Percentiles rank a stretch among this genome's conserved stretches.
Evolutionary conservation across 2,888 invertebrate genomes (phyloP).

Genomic region (Synergus umbraculus): DNA sequence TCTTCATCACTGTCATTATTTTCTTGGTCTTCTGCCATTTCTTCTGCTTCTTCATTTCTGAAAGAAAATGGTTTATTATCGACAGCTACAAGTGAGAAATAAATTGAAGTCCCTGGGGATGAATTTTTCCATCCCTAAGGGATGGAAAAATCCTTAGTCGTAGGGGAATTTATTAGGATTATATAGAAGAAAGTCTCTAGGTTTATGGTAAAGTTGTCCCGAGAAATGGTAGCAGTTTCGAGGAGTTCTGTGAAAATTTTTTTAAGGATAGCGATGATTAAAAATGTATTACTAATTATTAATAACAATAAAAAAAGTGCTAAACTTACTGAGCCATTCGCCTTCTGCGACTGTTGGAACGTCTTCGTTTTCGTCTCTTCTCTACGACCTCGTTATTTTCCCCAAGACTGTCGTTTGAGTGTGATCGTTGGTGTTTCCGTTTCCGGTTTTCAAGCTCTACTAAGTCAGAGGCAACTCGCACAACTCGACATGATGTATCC

Average conservation of each 20-base stretch:
- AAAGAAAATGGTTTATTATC: neutral
- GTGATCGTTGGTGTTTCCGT: constrained; percentile 16
- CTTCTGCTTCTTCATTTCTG: neutral
- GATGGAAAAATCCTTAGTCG: too few species aligned
- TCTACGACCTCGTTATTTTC: constrained; percentile 52
- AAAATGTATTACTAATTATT: neutral
- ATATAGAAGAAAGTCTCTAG: too few species aligned
- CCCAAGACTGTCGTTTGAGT: neutral
- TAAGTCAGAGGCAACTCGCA: constrained; percentile 64
- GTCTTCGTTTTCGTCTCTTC: constrained; percentile 30
- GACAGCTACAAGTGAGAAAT: neutral
- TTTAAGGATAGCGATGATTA: too few species aligned
- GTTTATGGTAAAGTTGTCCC: too few species aligned
- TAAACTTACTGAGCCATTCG: constrained; percentile 2
- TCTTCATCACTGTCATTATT: constrained; percentile 41
- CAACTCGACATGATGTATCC: constrained; percentile 56
- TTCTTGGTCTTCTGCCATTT: constrained; percentile 16
- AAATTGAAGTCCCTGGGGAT: too few species aligned
- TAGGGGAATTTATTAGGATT: too few species aligned
- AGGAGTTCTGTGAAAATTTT: too few species aligned
- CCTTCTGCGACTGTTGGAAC: constrained; percentile 40
- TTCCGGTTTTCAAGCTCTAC: constrained; percentile 32
- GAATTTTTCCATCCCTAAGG: too few species aligned
- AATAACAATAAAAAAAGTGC: neutral
- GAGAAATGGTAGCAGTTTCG: too few species aligned